phyloP scores from a whole-genome alignment of 2,113 vertebrate genomes.

The Edolisoma coerulescens region DNA sequence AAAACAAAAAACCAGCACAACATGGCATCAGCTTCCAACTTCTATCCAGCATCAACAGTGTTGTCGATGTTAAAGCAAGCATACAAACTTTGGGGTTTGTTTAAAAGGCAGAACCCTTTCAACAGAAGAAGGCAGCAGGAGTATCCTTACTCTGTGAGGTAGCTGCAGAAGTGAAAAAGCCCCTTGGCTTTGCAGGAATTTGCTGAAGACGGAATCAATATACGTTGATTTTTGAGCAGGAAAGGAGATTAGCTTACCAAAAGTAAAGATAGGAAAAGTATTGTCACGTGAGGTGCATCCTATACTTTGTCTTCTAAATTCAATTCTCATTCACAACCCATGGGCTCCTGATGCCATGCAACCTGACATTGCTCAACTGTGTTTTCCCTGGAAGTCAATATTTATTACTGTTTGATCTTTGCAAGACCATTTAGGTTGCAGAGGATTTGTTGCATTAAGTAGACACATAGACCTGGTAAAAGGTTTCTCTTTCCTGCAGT shows the following conservation, averaged over 20 bases:
- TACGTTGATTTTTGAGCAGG: neutral
- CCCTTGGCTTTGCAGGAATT: neutral
- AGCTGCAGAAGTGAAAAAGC: neutral
- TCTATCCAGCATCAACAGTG: neutral
- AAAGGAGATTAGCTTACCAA: neutral
- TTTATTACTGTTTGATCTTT: neutral
- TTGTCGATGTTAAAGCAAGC: rapidly evolving
- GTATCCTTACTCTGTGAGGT: neutral
- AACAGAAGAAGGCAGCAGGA: neutral
- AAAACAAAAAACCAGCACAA: neutral
- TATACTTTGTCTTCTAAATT: neutral
- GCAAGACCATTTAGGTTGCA: neutral
- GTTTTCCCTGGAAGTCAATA: neutral
- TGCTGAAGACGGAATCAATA: neutral
- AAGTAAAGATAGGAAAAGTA: neutral
- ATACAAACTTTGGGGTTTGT: neutral
- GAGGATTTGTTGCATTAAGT: neutral
- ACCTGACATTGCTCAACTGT: neutral
- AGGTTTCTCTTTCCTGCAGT: neutral
- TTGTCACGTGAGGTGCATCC: rapidly evolving
- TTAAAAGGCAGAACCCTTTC: neutral
- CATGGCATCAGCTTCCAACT: neutral
- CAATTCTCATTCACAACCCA: neutral
- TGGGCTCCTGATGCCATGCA: neutral
- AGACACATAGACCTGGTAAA: neutral